These are phyloP conservation scores for Pachyramphus minor DNA, from an alignment of 2,113 vertebrate genomes.

Conservation along the genomic window DNA sequence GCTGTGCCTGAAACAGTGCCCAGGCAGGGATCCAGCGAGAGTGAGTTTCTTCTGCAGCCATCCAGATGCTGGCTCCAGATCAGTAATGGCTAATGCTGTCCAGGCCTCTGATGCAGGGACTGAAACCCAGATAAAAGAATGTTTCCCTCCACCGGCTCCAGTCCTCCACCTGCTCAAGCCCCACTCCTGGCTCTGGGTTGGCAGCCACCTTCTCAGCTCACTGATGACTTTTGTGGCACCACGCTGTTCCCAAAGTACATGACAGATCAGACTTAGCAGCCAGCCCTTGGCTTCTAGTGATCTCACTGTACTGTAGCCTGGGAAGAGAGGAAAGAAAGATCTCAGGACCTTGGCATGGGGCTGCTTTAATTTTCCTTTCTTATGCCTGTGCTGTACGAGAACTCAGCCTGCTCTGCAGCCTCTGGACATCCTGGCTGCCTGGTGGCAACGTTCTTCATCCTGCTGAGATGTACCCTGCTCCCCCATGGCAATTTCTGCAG, in stretches of 20 bases:
- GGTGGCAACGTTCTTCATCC: background rate
- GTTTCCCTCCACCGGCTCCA: background rate
- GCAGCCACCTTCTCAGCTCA: background rate
- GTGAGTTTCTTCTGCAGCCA: background rate
- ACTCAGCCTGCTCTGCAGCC: background rate
- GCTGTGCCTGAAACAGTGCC: background rate
- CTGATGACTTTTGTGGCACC: background rate
- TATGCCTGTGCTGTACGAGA: rapidly evolving
- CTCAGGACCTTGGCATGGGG: background rate
- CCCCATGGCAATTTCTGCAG: background rate
- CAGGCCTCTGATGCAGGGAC: background rate
- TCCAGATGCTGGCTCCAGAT: background rate
- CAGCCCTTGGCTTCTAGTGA: background rate
- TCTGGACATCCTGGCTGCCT: background rate
- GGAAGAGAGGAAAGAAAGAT: background rate
- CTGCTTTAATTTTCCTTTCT: background rate
- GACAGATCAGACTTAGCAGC: background rate
- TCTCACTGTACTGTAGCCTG: background rate
- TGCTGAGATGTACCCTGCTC: background rate
- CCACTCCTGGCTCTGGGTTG: background rate
- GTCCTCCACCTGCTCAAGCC: background rate
- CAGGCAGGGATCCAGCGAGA: background rate
- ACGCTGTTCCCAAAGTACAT: background rate
- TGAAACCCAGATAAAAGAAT: background rate
- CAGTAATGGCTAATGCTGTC: background rate